phyloP scores from a whole-genome alignment of 2,888 invertebrate species.

The Zygogramma bicolorata region DNA sequence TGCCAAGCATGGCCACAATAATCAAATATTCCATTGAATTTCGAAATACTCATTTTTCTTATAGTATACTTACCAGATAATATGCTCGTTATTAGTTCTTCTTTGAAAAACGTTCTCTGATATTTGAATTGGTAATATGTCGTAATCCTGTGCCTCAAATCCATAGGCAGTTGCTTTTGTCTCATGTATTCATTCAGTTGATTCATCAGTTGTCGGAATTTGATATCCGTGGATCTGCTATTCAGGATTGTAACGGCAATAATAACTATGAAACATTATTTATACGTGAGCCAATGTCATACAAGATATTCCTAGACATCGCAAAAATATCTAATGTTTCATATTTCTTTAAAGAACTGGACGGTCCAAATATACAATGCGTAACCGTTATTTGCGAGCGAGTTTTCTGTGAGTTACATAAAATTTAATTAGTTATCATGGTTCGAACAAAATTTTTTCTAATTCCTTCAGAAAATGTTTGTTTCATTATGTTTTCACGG shows the following conservation, averaged over 20 bases:
- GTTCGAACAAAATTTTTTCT: no score
- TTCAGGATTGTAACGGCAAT: slow-evolving; percentile 16
- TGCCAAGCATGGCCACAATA: no score
- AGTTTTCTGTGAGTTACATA: no score
- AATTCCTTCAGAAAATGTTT: no score
- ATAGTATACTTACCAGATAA: slow-evolving; percentile 40
- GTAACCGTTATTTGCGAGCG: no score
- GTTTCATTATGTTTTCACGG: no score
- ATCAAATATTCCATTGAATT: no score
- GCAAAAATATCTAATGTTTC: no score
- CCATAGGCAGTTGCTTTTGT: slow-evolving; percentile 63
- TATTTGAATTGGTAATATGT: slow-evolving; percentile 65
- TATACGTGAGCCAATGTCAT: no score
- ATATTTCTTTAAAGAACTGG: no score
- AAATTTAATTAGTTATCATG: no score
- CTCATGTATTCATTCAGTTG: slow-evolving; percentile 64
- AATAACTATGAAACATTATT: slow-evolving; percentile 10
- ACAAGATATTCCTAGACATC: not conserved
- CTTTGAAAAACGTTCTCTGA: slow-evolving; percentile 64
- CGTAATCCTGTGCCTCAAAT: slow-evolving; percentile 61
- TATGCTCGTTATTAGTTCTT: slow-evolving; percentile 57
- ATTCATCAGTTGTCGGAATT: slow-evolving; percentile 65
- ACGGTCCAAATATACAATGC: no score
- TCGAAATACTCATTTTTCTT: not conserved
- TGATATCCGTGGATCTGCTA: slow-evolving; percentile 56